Conservation (phyloP, 2,797 vertebrate species). For the Gymnodraco acuticeps region DNA sequence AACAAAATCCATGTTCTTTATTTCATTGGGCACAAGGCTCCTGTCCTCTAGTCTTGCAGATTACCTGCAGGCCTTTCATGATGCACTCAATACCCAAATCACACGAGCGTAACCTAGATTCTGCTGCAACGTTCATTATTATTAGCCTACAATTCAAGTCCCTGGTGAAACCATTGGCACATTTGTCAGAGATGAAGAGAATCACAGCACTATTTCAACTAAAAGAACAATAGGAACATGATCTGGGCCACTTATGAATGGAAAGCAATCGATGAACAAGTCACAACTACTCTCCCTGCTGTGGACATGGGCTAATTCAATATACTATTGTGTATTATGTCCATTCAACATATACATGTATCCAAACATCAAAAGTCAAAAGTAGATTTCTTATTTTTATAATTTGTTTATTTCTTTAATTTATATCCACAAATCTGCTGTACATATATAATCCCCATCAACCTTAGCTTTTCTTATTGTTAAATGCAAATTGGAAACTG, state of each 20-base stretch:
- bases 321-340: background rate
- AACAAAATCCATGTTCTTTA: background rate
- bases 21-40: slow-evolving; percentile 16
- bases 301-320: background rate
- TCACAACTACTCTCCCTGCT: background rate
- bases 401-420: no score
- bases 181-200: slow-evolving; percentile 12
- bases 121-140: slow-evolving; percentile 26
- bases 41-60: slow-evolving; percentile 9
- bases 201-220: background rate
- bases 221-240: background rate
- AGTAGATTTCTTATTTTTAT: background rate
- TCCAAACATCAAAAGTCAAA: background rate
- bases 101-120: slow-evolving; percentile 53
- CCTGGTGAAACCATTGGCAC: slow-evolving; percentile 20
- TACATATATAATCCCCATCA: no score
- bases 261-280: background rate
- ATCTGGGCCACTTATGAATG: background rate
- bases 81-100: slow-evolving; percentile 30
- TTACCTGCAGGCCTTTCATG: slow-evolving; percentile 57
- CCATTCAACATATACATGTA: background rate
- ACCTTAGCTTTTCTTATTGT: background rate
- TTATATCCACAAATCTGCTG: no score
- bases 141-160: slow-evolving; percentile 34
- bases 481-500: background rate